phyloP scores from a whole-genome alignment of 1,140 invertebrate species.

The Lasioglossum baleicum region DNA sequence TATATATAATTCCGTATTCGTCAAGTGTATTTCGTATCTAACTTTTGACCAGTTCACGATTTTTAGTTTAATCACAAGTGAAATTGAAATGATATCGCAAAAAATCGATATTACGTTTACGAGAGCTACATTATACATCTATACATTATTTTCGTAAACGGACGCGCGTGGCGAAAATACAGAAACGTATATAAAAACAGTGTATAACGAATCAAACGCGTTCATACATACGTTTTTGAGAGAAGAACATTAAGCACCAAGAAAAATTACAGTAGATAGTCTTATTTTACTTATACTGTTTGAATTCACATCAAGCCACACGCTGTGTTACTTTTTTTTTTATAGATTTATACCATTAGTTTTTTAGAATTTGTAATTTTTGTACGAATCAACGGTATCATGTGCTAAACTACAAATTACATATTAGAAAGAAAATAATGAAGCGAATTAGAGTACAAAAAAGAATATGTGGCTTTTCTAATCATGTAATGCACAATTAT shows the following conservation, averaged over 20 bases:
- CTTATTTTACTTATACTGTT: conserved; percentile 41
- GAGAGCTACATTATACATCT: neutral
- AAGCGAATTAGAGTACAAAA: conserved; percentile 42
- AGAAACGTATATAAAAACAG: conserved; percentile 22
- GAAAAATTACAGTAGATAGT: conserved; percentile 25
- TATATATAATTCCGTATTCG: neutral
- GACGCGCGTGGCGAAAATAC: neutral
- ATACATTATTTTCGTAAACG: conserved; percentile 6
- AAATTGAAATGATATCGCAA: neutral
- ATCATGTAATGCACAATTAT: conserved; percentile 41
- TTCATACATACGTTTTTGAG: conserved; percentile 26
- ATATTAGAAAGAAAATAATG: conserved; percentile 31
- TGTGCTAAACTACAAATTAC: conserved; percentile 40
- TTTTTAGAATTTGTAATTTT: conserved; percentile 36
- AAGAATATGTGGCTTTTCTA: conserved; percentile 38
- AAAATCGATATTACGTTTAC: neutral
- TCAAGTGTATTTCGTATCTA: conserved; percentile 5
- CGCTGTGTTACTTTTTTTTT: conserved; percentile 36
- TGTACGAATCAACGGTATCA: conserved; percentile 33
- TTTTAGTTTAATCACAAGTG: neutral
- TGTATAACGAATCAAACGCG: neutral
- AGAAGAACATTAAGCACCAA: neutral
- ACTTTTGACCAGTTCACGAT: conserved; percentile 1
- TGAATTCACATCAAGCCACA: conserved; percentile 26
- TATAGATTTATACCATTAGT: conserved; percentile 35